Evolutionary conservation across 2,797 vertebrate species (phyloP).

Genomic region (Sus cebifrons): DNA sequence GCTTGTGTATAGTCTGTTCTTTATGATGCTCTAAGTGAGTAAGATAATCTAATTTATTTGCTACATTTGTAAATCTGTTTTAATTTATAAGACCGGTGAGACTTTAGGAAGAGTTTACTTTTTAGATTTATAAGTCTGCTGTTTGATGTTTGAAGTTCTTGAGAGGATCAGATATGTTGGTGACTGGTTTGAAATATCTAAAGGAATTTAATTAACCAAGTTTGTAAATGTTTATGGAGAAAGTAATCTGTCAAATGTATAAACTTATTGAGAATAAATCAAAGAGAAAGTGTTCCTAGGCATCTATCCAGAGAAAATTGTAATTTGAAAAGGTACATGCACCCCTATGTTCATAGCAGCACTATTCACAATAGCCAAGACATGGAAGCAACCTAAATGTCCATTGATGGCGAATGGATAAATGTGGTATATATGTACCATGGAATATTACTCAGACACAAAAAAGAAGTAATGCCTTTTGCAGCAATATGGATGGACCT

Average conservation of each 20-base stretch:
- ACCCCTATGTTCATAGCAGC: no score
- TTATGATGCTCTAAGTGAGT: not conserved
- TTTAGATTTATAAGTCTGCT: not conserved
- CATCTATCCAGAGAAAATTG: no score
- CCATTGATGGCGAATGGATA: no score
- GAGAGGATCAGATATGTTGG: constrained; percentile 28
- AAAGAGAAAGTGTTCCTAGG: not conserved
- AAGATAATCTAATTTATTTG: constrained; percentile 3
- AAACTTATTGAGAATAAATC: constrained; percentile 11
- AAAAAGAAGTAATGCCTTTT: no score
- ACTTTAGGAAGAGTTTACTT: constrained; percentile 11
- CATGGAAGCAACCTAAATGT: no score
- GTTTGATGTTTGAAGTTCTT: constrained; percentile 54
- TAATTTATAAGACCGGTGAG: not conserved
- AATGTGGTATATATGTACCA: no score
- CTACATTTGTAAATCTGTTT: constrained; percentile 43
- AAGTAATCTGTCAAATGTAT: constrained; percentile 26
- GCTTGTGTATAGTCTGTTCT: not conserved
- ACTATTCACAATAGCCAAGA: no score
- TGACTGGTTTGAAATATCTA: constrained; percentile 48
- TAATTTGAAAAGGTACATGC: no score
- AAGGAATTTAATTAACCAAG: constrained; percentile 45
- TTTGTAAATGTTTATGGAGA: constrained; percentile 37
- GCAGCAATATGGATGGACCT: no score
- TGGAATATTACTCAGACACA: no score